phyloP scores from a whole-genome alignment of 2,113 vertebrate species.

The Hucho hucho region DNA sequence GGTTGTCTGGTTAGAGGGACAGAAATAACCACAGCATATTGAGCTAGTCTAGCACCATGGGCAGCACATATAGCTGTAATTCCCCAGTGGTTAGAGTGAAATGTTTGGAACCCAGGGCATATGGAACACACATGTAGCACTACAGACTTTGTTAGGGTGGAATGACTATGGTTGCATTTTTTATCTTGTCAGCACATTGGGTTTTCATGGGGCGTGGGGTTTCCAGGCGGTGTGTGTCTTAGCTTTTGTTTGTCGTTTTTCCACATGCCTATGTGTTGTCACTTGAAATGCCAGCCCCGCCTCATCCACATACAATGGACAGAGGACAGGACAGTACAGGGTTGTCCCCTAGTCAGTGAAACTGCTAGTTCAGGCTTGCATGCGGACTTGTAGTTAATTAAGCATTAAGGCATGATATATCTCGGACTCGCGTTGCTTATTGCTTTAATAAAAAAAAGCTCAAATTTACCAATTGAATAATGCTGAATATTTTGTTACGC shows the following conservation, averaged over 20 bases:
- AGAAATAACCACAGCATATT: not conserved
- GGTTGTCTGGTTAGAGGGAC: not conserved
- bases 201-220: not conserved
- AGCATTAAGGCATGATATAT: too few relatives aligned
- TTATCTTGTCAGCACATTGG: not conserved
- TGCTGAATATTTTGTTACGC: too few relatives aligned
- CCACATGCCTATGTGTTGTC: not conserved
- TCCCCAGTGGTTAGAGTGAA: not conserved
- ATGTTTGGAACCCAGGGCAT: not conserved
- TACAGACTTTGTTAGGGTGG: not conserved
- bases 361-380: not conserved
- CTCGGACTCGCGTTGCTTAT: too few relatives aligned
- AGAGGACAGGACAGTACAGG: not conserved
- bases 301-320: not conserved
- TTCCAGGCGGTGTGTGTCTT: constrained; percentile 16
- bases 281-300: not conserved
- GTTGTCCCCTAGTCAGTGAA: not conserved
- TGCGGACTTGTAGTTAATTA: too few relatives aligned
- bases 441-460: too few relatives aligned
- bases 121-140: not conserved
- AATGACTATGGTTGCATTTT: not conserved
- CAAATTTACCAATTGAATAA: too few relatives aligned
- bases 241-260: too few relatives aligned
- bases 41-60: not conserved
- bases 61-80: not conserved